A percentile compares a stretch with the other conserved stretches of the same genome.
phyloP scores from a whole-genome alignment of 2,888 invertebrate genomes.

The Cosmia trapezina region DNA sequence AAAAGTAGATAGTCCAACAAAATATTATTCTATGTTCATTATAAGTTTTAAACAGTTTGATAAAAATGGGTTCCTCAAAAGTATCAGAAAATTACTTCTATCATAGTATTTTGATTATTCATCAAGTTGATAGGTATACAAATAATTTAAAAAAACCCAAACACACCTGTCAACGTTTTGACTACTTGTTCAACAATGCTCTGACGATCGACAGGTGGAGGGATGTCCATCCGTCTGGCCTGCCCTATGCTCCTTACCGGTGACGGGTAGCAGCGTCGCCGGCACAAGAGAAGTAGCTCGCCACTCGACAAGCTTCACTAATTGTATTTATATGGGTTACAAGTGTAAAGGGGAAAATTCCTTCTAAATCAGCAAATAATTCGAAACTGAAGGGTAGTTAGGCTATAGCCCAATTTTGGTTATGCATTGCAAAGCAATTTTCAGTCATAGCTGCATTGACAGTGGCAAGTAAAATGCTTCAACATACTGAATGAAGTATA shows the following conservation, averaged over 20 bases:
- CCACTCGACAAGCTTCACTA: slow-evolving; percentile 29
- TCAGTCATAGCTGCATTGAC: slow-evolving; percentile 3
- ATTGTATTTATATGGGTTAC: slow-evolving; percentile 32
- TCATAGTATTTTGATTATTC: not conserved
- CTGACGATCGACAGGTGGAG: slow-evolving; percentile 49
- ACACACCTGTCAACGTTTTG: slow-evolving; percentile 41
- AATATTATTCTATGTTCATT: not conserved
- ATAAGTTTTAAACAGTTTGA: not conserved
- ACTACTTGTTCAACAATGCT: slow-evolving; percentile 45
- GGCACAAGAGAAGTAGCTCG: slow-evolving; percentile 51
- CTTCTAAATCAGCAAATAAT: slow-evolving; percentile 5
- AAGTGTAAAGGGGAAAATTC: slow-evolving; percentile 5
- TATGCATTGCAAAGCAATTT: not conserved
- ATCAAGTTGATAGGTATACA: not conserved
- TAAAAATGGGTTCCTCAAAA: not conserved
- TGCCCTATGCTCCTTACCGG: slow-evolving; percentile 51
- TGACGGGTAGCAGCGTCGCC: slow-evolving; percentile 55
- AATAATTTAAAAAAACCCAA: slow-evolving; percentile 4
- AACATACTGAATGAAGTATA: slow-evolving; percentile 5
- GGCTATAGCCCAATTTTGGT: not conserved
- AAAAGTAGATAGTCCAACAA: slow-evolving; percentile 10
- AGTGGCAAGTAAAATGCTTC: slow-evolving; percentile 6
- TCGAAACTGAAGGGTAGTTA: slow-evolving; percentile 10
- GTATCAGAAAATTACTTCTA: not conserved
- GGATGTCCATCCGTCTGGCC: slow-evolving; percentile 49